These are phyloP conservation scores for Epiblema foenella DNA, from an alignment of 2,888 invertebrate genomes.

Conservation along the genomic window DNA sequence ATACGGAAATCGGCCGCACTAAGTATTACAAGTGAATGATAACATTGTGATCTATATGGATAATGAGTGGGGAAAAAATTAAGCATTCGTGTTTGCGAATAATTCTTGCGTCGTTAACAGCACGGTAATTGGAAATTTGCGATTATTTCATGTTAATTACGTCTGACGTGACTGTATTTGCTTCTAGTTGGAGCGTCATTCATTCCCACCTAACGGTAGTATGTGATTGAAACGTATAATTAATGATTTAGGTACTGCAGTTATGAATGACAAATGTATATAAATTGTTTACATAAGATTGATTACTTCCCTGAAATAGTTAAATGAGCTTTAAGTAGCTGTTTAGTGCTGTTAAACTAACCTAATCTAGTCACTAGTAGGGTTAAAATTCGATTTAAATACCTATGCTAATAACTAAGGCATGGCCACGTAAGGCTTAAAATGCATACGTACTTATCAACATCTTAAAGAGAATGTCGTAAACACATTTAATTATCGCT, in stretches of 20 bases:
- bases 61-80: constrained; percentile 33
- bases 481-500: no score
- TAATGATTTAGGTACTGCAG: not conserved
- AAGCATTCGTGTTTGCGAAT: constrained; percentile 36
- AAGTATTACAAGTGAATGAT: constrained; percentile 23
- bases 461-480: no score
- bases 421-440: no score
- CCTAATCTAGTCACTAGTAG: no score
- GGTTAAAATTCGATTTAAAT: no score
- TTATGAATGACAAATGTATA: not conserved
- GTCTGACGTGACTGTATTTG: constrained; percentile 25
- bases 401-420: no score
- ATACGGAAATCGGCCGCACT: constrained; percentile 26
- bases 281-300: no score
- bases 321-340: no score
- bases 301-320: no score
- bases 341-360: no score
- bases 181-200: constrained; percentile 8
- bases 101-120: constrained; percentile 41
- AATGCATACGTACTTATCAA: no score
- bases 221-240: not conserved
- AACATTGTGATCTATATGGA: constrained; percentile 41
- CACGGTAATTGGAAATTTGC: constrained; percentile 35
- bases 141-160: constrained; percentile 34
- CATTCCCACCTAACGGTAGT: not conserved